Evolutionary conservation across 64 coral and sea anemone genomes (phyloP).

Genomic region (Porites lutea): DNA sequence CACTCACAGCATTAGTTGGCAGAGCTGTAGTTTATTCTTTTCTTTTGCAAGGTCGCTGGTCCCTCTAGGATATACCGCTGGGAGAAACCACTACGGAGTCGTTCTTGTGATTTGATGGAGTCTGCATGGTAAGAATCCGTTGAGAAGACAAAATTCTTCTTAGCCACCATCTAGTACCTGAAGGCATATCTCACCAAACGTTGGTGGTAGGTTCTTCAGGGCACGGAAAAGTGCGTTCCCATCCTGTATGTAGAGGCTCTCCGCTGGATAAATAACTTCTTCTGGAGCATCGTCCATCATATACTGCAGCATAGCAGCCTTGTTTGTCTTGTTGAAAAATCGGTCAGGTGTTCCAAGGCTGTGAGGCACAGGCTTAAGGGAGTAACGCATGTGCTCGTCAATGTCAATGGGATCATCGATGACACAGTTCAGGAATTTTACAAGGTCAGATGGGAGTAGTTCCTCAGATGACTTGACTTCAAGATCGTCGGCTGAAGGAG

Average conservation of each 20-base stretch:
- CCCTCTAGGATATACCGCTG: slow-evolving; percentile 38
- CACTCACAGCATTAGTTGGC: background rate
- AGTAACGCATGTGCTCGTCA: slow-evolving; percentile 41
- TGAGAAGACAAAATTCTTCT: no score
- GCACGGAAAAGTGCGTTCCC: no score
- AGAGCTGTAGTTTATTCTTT: background rate
- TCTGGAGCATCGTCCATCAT: slow-evolving; percentile 8
- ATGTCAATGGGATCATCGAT: slow-evolving; percentile 33
- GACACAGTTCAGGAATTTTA: background rate
- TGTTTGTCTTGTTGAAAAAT: background rate
- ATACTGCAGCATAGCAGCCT: slow-evolving; percentile 2
- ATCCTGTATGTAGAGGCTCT: slow-evolving; percentile 17
- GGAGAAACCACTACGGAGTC: slow-evolving; percentile 47
- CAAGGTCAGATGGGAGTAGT: slow-evolving; percentile 10
- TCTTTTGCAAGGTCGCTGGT: no score
- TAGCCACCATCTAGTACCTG: no score
- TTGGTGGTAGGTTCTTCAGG: slow-evolving; percentile 48
- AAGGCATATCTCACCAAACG: slow-evolving; percentile 54
- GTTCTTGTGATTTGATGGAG: no score
- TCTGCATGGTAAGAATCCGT: no score
- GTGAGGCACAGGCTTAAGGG: slow-evolving; percentile 37
- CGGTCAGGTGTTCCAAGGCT: slow-evolving; percentile 43
- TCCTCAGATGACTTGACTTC: no score
- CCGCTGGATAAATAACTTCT: background rate
- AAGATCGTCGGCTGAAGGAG: no score